Evolutionary conservation across 2,888 invertebrate species (phyloP).

Genomic region (Oxyteleia sp.): DNA sequence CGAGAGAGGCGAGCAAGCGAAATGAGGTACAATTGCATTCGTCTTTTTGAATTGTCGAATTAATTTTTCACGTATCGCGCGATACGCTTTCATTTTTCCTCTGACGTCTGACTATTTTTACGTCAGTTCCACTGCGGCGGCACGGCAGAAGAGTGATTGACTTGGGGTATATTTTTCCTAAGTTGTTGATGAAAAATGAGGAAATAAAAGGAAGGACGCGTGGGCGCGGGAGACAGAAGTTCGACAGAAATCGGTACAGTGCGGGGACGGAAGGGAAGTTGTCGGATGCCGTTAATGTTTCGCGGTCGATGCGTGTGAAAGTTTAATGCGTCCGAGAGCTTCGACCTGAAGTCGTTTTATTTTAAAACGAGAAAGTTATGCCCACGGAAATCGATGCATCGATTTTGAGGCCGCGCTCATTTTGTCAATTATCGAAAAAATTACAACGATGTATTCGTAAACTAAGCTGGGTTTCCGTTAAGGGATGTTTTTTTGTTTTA

Average conservation of each 20-base stretch:
- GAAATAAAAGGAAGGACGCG: not conserved
- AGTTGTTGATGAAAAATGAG: slow-evolving; percentile 14
- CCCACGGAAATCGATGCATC: slow-evolving; percentile 24
- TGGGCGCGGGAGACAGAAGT: not conserved
- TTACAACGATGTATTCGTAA: slow-evolving; percentile 3
- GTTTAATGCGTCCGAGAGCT: slow-evolving; percentile 57
- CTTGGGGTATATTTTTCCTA: slow-evolving; percentile 6
- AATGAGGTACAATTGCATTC: slow-evolving; percentile 15
- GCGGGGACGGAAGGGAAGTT: slow-evolving; percentile 15
- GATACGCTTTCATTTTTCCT: not conserved
- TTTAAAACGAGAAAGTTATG: slow-evolving; percentile 47
- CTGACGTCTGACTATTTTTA: slow-evolving; percentile 17
- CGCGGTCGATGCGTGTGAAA: slow-evolving; percentile 52
- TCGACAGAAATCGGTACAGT: slow-evolving; percentile 26
- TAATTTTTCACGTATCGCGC: not conserved
- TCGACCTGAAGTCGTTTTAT: slow-evolving; percentile 34
- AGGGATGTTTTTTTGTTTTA: too few species aligned
- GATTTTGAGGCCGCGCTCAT: slow-evolving; percentile 15
- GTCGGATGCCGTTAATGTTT: slow-evolving; percentile 50
- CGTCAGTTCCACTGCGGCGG: not conserved
- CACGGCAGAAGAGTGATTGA: not conserved
- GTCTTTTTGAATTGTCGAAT: slow-evolving; percentile 22
- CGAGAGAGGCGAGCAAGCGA: slow-evolving; percentile 43
- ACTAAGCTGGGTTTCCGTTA: not conserved
- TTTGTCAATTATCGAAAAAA: slow-evolving; percentile 38